Evolutionary conservation across 2,113 vertebrate species (phyloP), one percentile per base, ranked within the genome.

Genomic region (Pterocles orientalis): DNA sequence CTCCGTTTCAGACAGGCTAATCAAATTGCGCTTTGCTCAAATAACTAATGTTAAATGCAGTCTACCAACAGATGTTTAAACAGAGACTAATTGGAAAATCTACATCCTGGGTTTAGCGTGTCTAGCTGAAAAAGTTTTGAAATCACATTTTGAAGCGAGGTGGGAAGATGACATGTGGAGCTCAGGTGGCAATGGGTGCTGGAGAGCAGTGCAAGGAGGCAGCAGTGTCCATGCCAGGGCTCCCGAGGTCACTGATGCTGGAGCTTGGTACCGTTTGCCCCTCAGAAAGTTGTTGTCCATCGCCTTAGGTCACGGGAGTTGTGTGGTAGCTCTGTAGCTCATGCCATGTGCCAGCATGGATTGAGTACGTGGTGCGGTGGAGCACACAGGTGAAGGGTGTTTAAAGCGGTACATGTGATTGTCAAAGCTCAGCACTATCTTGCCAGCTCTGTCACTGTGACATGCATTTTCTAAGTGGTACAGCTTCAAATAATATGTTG

Each of bases 11-110:
- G 97, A 97, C 97, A 98, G 95, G 93, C 97, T 98, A 98, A 98
- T 98, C 97, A 98, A 98, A 98, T 97, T 98, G 97, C 54, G 62
- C 97, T 97, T 97, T 97, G 97, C 98, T 97, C 96, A 97, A 97
- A 97, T 98, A 98, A 98, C 97, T 97, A 75, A 97, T 97, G 97
- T 97, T 98, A 98, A 98, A 97, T 96, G 96, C 97, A 96, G 97
- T 97, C 97, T 98, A 98, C 97, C 97, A 98, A 97, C 98, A 98
- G 97, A 98, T 98, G 98, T 98, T 98, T 98, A 97, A 98, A 97
- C 95, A 97, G 96, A 97, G 96, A 95, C 97, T 98, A 98, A 98
- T 98, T 98, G 97, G 98, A 96, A 98, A 98, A 98, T 97, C 97
- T 98, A 97, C 97, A 96, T 98, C 97, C 97, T 97, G 97, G 95